Evolutionary conservation across 2,888 invertebrate species (phyloP), one percentile per base, ranked within the genome.

Genomic region (Brenthis hecate): DNA sequence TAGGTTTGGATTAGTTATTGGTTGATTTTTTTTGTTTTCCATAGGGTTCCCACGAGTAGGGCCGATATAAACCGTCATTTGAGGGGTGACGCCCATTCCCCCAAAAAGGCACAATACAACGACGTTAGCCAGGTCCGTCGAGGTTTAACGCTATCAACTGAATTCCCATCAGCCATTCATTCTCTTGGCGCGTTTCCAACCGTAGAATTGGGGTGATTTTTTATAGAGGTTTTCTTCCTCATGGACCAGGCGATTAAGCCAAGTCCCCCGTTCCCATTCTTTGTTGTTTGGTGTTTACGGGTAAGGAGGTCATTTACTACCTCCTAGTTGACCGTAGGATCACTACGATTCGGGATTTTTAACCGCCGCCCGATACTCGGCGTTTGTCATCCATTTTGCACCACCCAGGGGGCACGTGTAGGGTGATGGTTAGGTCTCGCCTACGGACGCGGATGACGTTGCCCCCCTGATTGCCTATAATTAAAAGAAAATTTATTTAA

Each of bases 181-280:
- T 19, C 19, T 13, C 13, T 53, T 19, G 6, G 53, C 53, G 3
- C 53, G 53, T 53, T 19, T 6, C 53, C 53, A 16, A 53, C 19
- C 53, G 16, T 53, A 19, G 53, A 11, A 19, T 53, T 53, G 19
- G 53, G 53, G 53, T 53, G 3, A 19, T 6, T 36, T 56, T 56
- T 56, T 56, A 56, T 56, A 56, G 56, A 43, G 43, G 43, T 43
- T 3, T 16, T 43, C 19, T 56, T 56, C 16, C 43, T 36, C 13
- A 16, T 43, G 43, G 13, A 13, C 13, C 19, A 4, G 43, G 43
- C 13, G 43, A 19, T 19, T 6, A 56, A 43, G 16, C 16, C 16
- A 43, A 56, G 36, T 2, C 36, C 43, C 13, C 19, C 0, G 43
- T 56, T 56, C 43, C 13, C 43, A 6, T 6, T 11, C 36, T 43